Evolutionary conservation across 2,888 invertebrate species (phyloP), one percentile per base, ranked within the genome.

Genomic region (Coenonympha glycerion): DNA sequence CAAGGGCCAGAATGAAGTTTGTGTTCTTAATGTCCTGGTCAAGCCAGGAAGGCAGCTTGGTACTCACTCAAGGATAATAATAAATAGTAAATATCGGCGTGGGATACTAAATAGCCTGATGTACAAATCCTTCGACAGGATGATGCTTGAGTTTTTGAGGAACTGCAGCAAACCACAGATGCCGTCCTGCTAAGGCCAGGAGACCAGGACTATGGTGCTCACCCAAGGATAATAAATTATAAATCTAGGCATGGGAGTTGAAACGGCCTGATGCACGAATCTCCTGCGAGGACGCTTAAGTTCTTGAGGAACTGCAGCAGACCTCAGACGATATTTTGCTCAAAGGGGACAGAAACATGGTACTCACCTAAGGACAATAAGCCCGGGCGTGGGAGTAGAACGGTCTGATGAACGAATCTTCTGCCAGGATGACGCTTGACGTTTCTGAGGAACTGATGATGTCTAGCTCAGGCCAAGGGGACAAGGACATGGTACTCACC

Each of bases 31-130:
- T n/a, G n/a, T n/a, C n/a, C n/a, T n/a, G n/a, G n/a, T 63, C 5
- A 31, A 3, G 2, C 6, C 9, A 28, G 28, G 3, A 28, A 3
- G 5, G 22, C 8, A 13, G 37, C 22, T 22, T n/a, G n/a, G 8
- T 15, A 22, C 22, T 22, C 9, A 89, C 89, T 89, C 80, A 0
- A 88, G 72, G 0, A 90, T 59, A 53, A 93, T 90, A 63, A 91
- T n/a, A n/a, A n/a, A n/a, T n/a, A n/a, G n/a, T n/a, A n/a, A n/a
- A n/a, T n/a, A n/a, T n/a, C 93, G 88, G 77, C 0, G 91, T 89
- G 0, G 92, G 95, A 0, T 96, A 96, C 11, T 96, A 74, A 8
- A 96, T 88, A 33, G 93, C 94, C 66, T 96, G 96, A n/a, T 93
- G 92, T 1, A 95, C 91, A 65, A 91, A 93, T 2, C 94, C 95